These are phyloP conservation scores for Lepidurus arcticus DNA, from an alignment of 1,140 invertebrate species.

Conservation along the genomic window DNA sequence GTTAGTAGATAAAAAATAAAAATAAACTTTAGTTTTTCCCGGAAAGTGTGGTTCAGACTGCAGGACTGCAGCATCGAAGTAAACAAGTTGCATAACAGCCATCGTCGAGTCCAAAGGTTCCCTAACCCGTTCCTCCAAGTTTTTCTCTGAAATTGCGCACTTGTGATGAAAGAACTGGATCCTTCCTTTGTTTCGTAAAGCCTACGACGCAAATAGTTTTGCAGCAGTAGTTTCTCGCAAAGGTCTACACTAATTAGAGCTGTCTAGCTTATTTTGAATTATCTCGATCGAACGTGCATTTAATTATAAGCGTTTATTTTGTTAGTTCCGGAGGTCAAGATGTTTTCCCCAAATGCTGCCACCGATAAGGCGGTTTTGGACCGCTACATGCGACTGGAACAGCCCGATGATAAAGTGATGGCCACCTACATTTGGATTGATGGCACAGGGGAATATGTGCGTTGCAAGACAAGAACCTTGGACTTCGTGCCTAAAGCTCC, in stretches of 20 bases:
- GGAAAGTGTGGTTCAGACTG: not conserved
- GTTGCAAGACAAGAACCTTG: constrained; percentile 82
- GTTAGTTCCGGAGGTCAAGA: not conserved
- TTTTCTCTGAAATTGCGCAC: too few species aligned
- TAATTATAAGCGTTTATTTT: too few species aligned
- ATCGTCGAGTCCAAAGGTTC: too few species aligned
- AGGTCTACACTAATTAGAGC: not conserved
- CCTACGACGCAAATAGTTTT: not conserved
- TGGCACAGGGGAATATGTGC: constrained; percentile 78
- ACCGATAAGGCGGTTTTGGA: constrained; percentile 66
- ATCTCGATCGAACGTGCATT: too few species aligned
- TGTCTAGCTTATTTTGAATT: not conserved
- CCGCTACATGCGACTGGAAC: constrained; percentile 65
- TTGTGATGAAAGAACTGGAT: too few species aligned
- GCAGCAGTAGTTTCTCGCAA: not conserved
- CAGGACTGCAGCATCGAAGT: not conserved
- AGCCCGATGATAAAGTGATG: constrained; percentile 69
- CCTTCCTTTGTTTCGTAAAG: too few species aligned
- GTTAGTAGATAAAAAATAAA: not conserved
- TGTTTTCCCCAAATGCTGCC: constrained; percentile 36
- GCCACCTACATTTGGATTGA: constrained; percentile 95
- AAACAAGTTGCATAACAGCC: too few species aligned
- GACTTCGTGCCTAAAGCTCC: constrained; percentile 66
- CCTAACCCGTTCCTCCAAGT: too few species aligned
- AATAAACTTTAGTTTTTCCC: not conserved